These are phyloP conservation scores for Acropternis orthonyx DNA, from an alignment of 2,797 vertebrate genomes.

Conservation along the genomic window DNA sequence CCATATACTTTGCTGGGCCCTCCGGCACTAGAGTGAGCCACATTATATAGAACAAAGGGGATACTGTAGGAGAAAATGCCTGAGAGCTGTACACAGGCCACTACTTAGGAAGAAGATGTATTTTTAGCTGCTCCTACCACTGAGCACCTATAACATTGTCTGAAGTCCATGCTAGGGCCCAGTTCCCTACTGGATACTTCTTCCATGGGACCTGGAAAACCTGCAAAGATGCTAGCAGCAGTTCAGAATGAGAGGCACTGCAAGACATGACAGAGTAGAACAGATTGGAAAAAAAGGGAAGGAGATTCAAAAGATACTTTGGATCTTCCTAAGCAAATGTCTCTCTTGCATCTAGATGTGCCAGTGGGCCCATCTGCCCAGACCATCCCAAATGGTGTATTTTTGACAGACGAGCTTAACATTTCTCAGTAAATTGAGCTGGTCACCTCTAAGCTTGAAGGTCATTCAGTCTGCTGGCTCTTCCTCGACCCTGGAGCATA, in stretches of 20 bases:
- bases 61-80: background rate
- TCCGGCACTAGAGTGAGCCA: background rate
- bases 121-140: background rate
- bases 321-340: background rate
- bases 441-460: background rate
- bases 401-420: background rate
- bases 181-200: background rate
- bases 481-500: background rate
- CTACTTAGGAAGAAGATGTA: background rate
- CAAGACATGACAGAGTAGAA: background rate
- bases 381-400: background rate
- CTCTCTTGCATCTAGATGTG: background rate
- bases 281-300: background rate
- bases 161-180: background rate
- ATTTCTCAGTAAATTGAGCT: conserved; percentile 28
- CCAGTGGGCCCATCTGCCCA: background rate
- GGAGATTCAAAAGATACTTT: background rate
- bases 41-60: background rate
- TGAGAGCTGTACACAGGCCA: background rate
- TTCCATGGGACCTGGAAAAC: background rate
- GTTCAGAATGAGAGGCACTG: background rate
- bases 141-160: background rate
- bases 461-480: background rate
- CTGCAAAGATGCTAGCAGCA: background rate
- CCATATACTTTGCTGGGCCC: background rate